These are phyloP conservation scores for Apogon talboti DNA, from an alignment of 2,797 vertebrate genomes.

Conservation along the genomic window DNA sequence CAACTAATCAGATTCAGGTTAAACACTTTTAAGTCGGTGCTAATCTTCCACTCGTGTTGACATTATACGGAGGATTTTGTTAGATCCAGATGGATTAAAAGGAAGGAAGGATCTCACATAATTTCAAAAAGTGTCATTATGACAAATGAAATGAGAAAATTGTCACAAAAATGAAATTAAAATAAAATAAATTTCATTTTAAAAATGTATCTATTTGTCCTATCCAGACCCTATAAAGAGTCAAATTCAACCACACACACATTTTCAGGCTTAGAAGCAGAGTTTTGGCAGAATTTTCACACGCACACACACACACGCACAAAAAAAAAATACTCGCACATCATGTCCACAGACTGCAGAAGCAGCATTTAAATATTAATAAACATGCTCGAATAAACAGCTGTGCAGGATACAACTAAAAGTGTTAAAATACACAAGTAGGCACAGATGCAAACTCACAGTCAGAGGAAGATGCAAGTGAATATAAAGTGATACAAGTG, in stretches of 20 bases:
- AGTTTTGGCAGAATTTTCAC: not conserved
- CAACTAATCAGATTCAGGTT: slow-evolving; percentile 14
- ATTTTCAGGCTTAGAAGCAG: not conserved
- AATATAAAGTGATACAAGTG: slow-evolving; percentile 46
- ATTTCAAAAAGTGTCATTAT: not conserved
- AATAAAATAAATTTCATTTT: not conserved
- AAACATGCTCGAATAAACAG: slow-evolving; percentile 8
- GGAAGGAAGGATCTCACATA: not conserved
- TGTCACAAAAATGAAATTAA: not conserved
- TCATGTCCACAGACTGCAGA: not conserved
- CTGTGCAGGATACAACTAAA: slow-evolving; percentile 1
- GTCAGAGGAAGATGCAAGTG: slow-evolving; percentile 29
- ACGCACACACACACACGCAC: not conserved
- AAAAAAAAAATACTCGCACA: not conserved
- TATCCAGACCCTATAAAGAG: too few species aligned
- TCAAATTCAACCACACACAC: not conserved
- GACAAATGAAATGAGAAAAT: not conserved
- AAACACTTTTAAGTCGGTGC: not conserved
- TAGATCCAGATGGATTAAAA: slow-evolving; percentile 1
- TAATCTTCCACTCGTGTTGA: slow-evolving; percentile 6
- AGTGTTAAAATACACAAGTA: slow-evolving; percentile 13
- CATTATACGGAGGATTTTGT: slow-evolving; percentile 1
- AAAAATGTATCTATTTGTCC: too few species aligned
- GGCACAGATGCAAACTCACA: not conserved
- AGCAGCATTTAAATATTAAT: not conserved